Base-by-base conservation (phyloP, 2,888 invertebrate genomes). In the Agrilus mali region DNA sequence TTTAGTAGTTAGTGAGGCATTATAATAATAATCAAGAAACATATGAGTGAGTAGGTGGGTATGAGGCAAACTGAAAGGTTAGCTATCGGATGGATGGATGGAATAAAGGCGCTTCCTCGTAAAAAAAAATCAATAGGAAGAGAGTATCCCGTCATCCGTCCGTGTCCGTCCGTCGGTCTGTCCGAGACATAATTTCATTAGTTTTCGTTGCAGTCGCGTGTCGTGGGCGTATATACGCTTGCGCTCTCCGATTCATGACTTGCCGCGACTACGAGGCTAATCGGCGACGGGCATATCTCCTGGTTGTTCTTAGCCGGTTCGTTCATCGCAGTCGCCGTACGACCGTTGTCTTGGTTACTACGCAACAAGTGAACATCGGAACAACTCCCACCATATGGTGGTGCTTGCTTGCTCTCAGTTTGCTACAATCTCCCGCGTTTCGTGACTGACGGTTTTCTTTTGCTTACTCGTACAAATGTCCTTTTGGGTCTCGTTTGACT, bases 141-240 rank as follows among this genome's bases (percentile, higher is more conserved):
- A 20, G 20, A 41, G 35, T 33, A 41, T 27, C 27, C 27, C 27
- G 27, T 27, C 27, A 27, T 27, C 20, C 27, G 10, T 10, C 8
- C 6, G 20, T 3, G 20, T 20, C 20, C 27, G 27, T 27, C 27
- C 27, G 27, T 22, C 22, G 20, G 20, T 20, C 22, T 7, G 40
- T 40, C 42, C 40, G 35, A 45, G 46, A 42, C 47, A 47, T 46
- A 47, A 50, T 50, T 52, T 44, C 47, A 52, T 52, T 52, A 52
- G 49, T 50, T 51, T 47, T 44, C 45, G 44, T 42, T 34, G 42
- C 44, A 36, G 47, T 47, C 61, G 61, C 60, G 61, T 61, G 62
- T 61, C 59, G 62, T 62, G 61, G 62, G 62, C 60, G 62, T 60
- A 53, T 44, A 54, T 53, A 60, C 58, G 60, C 60, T 56, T 61